These are phyloP conservation scores for Chamaea fasciata DNA, from an alignment of 2,113 vertebrate genomes.

Conservation along the genomic window DNA sequence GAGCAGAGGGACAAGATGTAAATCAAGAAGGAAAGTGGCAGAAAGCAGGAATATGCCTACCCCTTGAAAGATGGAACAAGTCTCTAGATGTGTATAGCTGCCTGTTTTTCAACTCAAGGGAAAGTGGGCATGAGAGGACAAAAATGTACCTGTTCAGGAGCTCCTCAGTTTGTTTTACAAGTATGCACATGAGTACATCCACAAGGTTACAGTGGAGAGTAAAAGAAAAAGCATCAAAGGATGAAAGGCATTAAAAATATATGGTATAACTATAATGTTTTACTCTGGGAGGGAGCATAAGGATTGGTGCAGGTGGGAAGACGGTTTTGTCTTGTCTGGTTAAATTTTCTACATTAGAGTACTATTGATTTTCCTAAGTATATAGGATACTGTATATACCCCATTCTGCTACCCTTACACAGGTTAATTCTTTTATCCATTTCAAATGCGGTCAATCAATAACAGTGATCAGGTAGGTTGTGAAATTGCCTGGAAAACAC, in stretches of 20 bases:
- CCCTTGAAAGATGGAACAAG: background rate
- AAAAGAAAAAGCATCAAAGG: background rate
- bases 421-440: constrained; percentile 71
- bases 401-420: constrained; percentile 51
- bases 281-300: background rate
- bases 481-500: constrained; percentile 72
- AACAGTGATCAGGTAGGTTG: constrained; percentile 69
- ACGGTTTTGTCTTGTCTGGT: constrained; percentile 8
- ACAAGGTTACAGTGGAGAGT: background rate
- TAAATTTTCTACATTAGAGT: constrained; percentile 57
- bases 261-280: background rate
- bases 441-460: constrained; percentile 63
- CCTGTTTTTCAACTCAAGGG: background rate
- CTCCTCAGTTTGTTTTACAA: background rate
- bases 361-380: constrained; percentile 62
- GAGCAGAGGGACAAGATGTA: background rate
- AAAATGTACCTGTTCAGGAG: background rate
- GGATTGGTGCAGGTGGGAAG: background rate
- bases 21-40: background rate
- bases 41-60: background rate
- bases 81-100: background rate
- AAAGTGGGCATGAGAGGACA: background rate
- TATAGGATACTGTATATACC: constrained; percentile 56
- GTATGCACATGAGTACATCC: background rate
- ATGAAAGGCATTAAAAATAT: background rate